Conservation (phyloP, 2,888 invertebrate genomes). For the Hoplodrina ambigua region DNA sequence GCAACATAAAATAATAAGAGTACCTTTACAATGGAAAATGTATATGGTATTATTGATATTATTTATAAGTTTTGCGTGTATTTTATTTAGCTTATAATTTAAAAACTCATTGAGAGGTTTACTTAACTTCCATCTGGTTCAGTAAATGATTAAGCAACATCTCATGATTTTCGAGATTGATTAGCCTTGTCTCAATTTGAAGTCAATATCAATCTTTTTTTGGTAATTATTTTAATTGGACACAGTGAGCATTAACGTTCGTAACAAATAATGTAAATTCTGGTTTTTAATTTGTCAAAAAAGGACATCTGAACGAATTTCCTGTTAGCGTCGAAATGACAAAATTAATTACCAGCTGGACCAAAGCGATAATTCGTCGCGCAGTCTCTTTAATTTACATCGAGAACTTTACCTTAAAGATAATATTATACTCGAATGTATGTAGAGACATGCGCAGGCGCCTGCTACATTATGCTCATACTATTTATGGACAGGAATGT, state of each 20-base stretch:
- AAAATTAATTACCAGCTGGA: conserved; percentile 50
- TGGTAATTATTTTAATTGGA: conserved; percentile 47
- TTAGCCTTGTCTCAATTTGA: conserved; percentile 28
- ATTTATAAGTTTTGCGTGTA: too few relatives aligned
- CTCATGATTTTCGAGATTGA: conserved; percentile 20
- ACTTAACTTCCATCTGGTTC: background rate
- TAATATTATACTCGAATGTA: conserved; percentile 37
- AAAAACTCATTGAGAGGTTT: too few relatives aligned
- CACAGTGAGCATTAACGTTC: conserved; percentile 37
- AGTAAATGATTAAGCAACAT: conserved; percentile 11
- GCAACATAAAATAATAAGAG: too few relatives aligned
- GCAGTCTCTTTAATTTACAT: conserved; percentile 48
- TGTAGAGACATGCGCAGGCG: conserved; percentile 56
- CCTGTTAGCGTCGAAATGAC: conserved; percentile 40
- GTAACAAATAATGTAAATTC: conserved; percentile 36
- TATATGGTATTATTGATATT: too few relatives aligned
- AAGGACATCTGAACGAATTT: conserved; percentile 52
- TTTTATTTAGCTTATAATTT: too few relatives aligned
- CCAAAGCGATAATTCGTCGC: conserved; percentile 44
- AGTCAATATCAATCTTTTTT: conserved; percentile 39
- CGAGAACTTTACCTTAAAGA: conserved; percentile 44
- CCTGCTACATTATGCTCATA: conserved; percentile 76
- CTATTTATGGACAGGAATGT: conserved; percentile 88
- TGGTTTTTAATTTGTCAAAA: conserved; percentile 50
- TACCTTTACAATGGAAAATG: too few relatives aligned